Evolutionary conservation across 2,113 vertebrate genomes (phyloP).

Genomic region (Anolis sagrei): DNA sequence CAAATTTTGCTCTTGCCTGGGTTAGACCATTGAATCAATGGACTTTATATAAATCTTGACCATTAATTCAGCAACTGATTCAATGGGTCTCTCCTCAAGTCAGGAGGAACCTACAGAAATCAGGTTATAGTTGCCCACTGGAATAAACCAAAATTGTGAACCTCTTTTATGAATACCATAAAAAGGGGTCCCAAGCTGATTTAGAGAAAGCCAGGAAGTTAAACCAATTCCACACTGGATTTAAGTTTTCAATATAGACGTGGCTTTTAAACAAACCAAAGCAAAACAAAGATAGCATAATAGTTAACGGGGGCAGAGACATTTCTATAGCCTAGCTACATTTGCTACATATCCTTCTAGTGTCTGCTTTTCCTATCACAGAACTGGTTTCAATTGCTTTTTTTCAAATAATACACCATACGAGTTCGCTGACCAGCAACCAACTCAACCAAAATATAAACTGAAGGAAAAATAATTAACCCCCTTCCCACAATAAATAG

Average conservation of each 20-base stretch:
- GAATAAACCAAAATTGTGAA: too few relatives aligned
- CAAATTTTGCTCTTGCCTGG: too few relatives aligned
- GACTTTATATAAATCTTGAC: too few relatives aligned
- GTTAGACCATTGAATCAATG: too few relatives aligned
- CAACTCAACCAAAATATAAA: conserved; percentile 73
- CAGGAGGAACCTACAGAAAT: too few relatives aligned
- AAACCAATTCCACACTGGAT: neutral
- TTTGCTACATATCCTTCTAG: conserved; percentile 50
- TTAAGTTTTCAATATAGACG: neutral
- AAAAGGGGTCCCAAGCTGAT: neutral
- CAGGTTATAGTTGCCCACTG: neutral
- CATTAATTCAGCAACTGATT: too few relatives aligned
- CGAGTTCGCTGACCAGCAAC: conserved; percentile 91
- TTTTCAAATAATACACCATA: conserved; percentile 72
- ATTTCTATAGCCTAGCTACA: conserved; percentile 50
- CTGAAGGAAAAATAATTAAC: conserved; percentile 1
- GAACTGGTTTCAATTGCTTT: conserved; percentile 66
- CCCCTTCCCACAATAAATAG: conserved; percentile 33
- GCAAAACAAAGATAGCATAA: neutral
- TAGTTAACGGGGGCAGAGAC: conserved; percentile 17
- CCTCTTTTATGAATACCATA: neutral
- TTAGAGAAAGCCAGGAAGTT: neutral
- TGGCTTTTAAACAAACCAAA: neutral
- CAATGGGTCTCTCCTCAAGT: too few relatives aligned
- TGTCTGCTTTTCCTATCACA: conserved; percentile 67